Conservation (phyloP, 2,888 invertebrate genomes). For the Kuschelorhynchus macadamiae region DNA sequence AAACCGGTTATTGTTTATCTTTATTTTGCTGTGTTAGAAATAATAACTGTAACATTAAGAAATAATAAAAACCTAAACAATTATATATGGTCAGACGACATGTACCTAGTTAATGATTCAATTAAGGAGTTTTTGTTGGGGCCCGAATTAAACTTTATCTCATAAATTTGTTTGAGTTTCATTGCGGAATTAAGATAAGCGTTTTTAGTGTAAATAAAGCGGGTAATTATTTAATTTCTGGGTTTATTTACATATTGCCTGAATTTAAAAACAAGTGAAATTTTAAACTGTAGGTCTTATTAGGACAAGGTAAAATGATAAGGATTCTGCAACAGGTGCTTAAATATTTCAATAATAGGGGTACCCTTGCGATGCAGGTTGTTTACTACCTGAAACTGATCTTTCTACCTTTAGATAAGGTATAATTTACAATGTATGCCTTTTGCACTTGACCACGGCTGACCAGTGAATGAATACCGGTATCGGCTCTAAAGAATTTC, state of each 20-base stretch:
- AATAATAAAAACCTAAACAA: too few relatives aligned
- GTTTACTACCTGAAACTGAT: neutral
- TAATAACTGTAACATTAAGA: too few relatives aligned
- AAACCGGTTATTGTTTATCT: too few relatives aligned
- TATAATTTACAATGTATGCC: slow-evolving; percentile 14
- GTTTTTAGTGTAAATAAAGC: slow-evolving; percentile 12
- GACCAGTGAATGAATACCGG: slow-evolving; percentile 38
- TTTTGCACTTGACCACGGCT: slow-evolving; percentile 38
- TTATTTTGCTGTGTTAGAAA: too few relatives aligned
- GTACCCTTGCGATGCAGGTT: slow-evolving; percentile 4
- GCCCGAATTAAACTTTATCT: neutral
- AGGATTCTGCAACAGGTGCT: slow-evolving; percentile 5
- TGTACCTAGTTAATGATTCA: too few relatives aligned
- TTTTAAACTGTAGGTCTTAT: neutral
- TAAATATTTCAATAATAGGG: slow-evolving; percentile 13
- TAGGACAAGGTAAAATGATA: slow-evolving; percentile 3
- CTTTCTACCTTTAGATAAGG: neutral
- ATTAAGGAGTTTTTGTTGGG: too few relatives aligned
- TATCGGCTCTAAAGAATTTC: slow-evolving; percentile 41
- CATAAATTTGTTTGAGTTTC: slow-evolving; percentile 22
- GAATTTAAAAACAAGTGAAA: neutral
- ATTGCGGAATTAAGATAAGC: slow-evolving; percentile 22
- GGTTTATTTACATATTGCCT: neutral
- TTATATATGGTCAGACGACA: too few relatives aligned
- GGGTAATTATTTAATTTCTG: neutral